Evolutionary conservation across 2,888 invertebrate species (phyloP).

Genomic region (Panopea generosa): DNA sequence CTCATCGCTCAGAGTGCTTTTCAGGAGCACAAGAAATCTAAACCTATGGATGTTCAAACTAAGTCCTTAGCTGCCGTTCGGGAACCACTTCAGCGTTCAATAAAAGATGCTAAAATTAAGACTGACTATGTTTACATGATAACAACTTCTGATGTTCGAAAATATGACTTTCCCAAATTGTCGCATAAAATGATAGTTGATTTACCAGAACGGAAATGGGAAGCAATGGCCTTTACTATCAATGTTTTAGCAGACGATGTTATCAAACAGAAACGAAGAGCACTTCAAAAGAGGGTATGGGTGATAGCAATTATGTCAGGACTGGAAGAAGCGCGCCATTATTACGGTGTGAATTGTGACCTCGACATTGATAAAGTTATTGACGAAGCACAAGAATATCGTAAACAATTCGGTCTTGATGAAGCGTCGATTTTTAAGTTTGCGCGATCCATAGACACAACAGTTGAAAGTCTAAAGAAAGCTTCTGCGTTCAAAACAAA

Average conservation of each 20-base stretch:
- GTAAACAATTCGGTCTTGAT: slow-evolving; percentile 52
- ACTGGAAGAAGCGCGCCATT: slow-evolving; percentile 30
- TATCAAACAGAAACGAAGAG: slow-evolving; percentile 50
- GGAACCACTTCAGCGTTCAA: slow-evolving; percentile 14
- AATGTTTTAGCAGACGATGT: slow-evolving; percentile 46
- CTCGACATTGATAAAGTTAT: slow-evolving; percentile 48
- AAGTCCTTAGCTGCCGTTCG: slow-evolving; percentile 35
- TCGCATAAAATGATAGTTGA: slow-evolving; percentile 40
- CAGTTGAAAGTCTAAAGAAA: slow-evolving; percentile 51
- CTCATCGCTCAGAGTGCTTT: slow-evolving; percentile 21
- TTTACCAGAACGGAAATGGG: slow-evolving; percentile 50
- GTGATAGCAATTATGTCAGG: slow-evolving; percentile 44
- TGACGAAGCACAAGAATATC: slow-evolving; percentile 48
- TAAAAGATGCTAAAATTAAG: slow-evolving; percentile 42
- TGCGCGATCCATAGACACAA: slow-evolving; percentile 46
- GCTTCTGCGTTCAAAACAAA: slow-evolving; percentile 55
- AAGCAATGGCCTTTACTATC: slow-evolving; percentile 54
- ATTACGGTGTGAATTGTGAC: slow-evolving; percentile 43
- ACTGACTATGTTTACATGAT: slow-evolving; percentile 48
- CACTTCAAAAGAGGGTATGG: slow-evolving; percentile 57
- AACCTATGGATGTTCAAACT: slow-evolving; percentile 34
- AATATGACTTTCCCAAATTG: slow-evolving; percentile 54
- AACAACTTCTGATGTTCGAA: slow-evolving; percentile 40
- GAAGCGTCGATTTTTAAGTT: slow-evolving; percentile 43
- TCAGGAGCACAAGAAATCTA: slow-evolving; percentile 17